These are phyloP conservation scores for Ryuthela nishihirai DNA, from an alignment of 2,888 invertebrate genomes.

Conservation along the genomic window DNA sequence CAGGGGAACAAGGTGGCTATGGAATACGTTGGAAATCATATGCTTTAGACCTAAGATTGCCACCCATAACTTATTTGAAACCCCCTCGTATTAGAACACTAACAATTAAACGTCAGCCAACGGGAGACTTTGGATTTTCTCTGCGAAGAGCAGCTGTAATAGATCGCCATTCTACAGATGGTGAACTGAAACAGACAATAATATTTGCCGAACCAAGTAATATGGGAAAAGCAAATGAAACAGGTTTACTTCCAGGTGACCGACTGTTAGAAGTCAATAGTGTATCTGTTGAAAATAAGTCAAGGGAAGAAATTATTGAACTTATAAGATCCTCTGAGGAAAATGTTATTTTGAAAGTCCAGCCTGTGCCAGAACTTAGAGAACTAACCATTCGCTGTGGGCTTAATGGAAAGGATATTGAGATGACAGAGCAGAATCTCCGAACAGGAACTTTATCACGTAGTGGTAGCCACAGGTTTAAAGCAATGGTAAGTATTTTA, in stretches of 20 bases:
- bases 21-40: constrained; percentile 41
- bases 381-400: constrained; percentile 76
- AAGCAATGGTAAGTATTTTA: constrained; percentile 17
- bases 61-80: constrained; percentile 49
- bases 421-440: constrained; percentile 4
- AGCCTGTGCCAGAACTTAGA: constrained; percentile 87
- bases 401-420: constrained; percentile 58
- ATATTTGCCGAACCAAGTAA: constrained; percentile 88
- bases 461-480: constrained; percentile 59
- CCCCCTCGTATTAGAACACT: constrained; percentile 62
- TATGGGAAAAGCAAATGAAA: constrained; percentile 65
- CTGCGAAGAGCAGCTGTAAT: constrained; percentile 80
- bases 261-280: constrained; percentile 87
- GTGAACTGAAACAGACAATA: constrained; percentile 64
- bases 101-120: constrained; percentile 62
- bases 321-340: constrained; percentile 82
- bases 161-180: constrained; percentile 43
- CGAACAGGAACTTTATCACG: constrained; percentile 73
- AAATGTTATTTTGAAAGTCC: constrained; percentile 81
- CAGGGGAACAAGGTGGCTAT: constrained; percentile 36
- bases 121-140: constrained; percentile 92
- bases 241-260: constrained; percentile 91
- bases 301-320: constrained; percentile 87
- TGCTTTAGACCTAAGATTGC: constrained; percentile 48
- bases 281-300: constrained; percentile 74